These are phyloP conservation scores for Rhabdomys pumilio DNA, from an alignment of 2,797 vertebrate species.

Conservation along the genomic window DNA sequence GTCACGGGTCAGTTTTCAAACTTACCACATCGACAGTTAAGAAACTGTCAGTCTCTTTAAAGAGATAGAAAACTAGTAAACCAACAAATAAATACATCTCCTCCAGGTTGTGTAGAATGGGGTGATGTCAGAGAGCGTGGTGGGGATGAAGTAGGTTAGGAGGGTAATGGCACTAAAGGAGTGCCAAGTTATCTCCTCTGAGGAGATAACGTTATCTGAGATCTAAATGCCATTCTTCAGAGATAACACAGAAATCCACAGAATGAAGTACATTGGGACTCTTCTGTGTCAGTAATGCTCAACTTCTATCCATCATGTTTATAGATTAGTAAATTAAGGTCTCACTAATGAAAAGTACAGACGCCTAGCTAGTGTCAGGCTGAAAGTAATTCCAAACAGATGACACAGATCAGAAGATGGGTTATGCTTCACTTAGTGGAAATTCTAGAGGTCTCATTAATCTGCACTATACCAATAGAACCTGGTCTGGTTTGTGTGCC, in stretches of 20 bases:
- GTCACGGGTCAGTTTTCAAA: constrained; percentile 41
- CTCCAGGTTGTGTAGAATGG: neutral
- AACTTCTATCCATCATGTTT: neutral
- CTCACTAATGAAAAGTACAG: constrained; percentile 16
- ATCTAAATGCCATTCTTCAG: neutral
- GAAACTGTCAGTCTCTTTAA: constrained; percentile 7
- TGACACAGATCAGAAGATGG: neutral
- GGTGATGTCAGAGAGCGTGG: neutral
- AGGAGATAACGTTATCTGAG: constrained; percentile 9
- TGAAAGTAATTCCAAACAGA: constrained; percentile 54
- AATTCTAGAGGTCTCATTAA: constrained; percentile 30
- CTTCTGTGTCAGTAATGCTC: neutral
- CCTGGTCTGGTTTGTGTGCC: neutral
- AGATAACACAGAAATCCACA: neutral
- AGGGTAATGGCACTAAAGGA: neutral
- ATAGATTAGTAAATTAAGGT: neutral
- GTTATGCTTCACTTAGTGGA: neutral
- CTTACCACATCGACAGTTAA: neutral
- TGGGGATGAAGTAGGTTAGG: neutral
- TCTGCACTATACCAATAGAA: neutral
- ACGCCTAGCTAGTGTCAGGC: neutral
- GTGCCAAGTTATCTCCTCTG: neutral
- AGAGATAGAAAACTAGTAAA: constrained; percentile 1
- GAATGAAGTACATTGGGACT: neutral
- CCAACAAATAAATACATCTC: neutral